Evolutionary conservation across 2,888 invertebrate species (phyloP), one percentile per base, ranked within the genome.

Genomic region (Piscicola geometra): DNA sequence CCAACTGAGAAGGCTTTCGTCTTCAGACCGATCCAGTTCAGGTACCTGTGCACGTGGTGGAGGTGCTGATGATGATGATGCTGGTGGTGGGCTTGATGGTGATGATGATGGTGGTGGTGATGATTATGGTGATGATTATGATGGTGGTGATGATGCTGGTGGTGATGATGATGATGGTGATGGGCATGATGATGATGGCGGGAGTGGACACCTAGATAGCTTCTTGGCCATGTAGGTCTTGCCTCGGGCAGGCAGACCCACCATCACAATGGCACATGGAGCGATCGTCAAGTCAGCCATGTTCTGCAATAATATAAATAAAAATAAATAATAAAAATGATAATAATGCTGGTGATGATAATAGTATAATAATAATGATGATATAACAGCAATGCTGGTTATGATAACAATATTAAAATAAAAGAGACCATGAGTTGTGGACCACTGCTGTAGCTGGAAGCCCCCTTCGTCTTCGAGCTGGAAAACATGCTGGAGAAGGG

Each of bases 181-280:
- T 21, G 21, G 5, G 80, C 98, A 95, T 72, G 98, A 98, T 85
- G 98, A 97, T n/a, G n/a, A n/a, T n/a, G n/a, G n/a, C 99, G 98
- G 99, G 87, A 98, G 99, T 79, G 99, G 90, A 85, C 99, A 99
- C 75, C 98, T 89, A 75, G 97, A 93, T 73, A 99, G 87, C 86
- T 99, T 99, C 87, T 97, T 97, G 35, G 98, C 93, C 83, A 99
- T 99, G 87, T 97, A 99, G 0, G 99, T 99, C 88, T 99, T 99
- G 76, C 99, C 99, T 9, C 99, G 89, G 1, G 98, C 99, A 21
- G 99, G 99, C 82, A 99, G 87, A 0, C 99, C 99, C 70, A 99
- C 98, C 93, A 98, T 95, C 0, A 95, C 95, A 81, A 99, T 97
- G 80, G 99, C 96, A 21, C 82, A 82, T 15, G 83, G 83, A 18